Evolutionary conservation across 2,888 invertebrate genomes (phyloP), one percentile per base, ranked within the genome.

Genomic region (Dorcus hopei): DNA sequence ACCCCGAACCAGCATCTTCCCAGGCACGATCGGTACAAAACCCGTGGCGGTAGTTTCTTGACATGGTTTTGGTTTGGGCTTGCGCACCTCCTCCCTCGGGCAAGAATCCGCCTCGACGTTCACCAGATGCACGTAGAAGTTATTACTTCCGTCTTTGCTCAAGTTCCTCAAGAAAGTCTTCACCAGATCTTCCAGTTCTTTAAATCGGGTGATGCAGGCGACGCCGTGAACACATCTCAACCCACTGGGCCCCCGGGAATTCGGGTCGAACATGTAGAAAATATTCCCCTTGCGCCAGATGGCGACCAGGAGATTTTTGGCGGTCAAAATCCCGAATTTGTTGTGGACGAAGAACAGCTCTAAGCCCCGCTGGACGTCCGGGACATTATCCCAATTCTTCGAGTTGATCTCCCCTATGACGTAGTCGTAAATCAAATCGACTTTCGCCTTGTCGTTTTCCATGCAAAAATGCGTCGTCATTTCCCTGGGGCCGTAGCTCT

Each of bases 1-100:
- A 0, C 84, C 84, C 1, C 82, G 69, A 8, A 84, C 73, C 39
- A 84, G 80, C 14, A 53, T 50, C 49, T 67, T 70, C 0, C 70
- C 69, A 0, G 67, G 66, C 33, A 61, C 57, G 6, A 70, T 57
- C 6, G 56, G 54, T 7, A 41, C 49, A 39, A 63, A 69, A 1
- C 68, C 65, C 16, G 59, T 58, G 1, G 63, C 48, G 14, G 38
- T 51, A 38, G 49, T 45, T 1, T 47, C 38, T 33, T 45, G 42
- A 4, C 6, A 33, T 5, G 75, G 69, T 52, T 71, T 69, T 4
- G 70, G 65, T n/a, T 67, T 54, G 42, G 49, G 62, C 8, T 60
- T 54, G 11, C 57, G 60, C 1, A 58, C 55, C 9, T 62, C 58
- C 38, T 63, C 60, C 47, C 74, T 61, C 2, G 70, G 68, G 54